These are phyloP conservation scores for Formicarius rufipectus DNA, from an alignment of 2,113 vertebrate species.

Conservation along the genomic window DNA sequence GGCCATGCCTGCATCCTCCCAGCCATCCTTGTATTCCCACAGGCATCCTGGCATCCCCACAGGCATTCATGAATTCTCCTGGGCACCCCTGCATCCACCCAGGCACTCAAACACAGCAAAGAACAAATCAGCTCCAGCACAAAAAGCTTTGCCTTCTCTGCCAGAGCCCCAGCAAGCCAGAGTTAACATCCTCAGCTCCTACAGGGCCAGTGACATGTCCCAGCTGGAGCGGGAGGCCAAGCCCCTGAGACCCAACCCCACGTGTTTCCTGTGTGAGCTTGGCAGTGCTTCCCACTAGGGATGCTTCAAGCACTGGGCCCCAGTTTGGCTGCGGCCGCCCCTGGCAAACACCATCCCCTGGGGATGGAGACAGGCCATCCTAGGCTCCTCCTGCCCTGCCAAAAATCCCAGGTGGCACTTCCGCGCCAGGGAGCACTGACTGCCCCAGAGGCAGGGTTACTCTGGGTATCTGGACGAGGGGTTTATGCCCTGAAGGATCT, in stretches of 20 bases:
- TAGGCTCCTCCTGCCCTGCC: neutral
- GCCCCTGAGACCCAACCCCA: neutral
- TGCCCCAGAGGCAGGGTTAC: neutral
- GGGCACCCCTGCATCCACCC: neutral
- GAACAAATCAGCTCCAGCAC: neutral
- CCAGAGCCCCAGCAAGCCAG: neutral
- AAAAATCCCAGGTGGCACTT: neutral
- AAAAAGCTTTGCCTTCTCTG: neutral
- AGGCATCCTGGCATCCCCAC: neutral
- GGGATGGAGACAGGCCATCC: neutral
- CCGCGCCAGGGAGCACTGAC: fast-evolving
- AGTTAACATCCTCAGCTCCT: neutral
- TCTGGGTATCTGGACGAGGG: neutral
- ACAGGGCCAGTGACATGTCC: neutral
- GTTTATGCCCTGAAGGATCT: neutral
- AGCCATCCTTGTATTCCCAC: neutral
- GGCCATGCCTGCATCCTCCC: neutral
- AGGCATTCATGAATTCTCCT: neutral
- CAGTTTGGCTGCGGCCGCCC: neutral
- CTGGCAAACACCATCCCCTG: neutral
- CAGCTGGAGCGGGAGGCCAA: neutral
- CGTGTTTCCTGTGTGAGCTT: neutral
- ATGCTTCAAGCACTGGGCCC: neutral
- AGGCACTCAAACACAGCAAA: neutral
- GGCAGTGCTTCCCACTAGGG: neutral